Conservation (phyloP, 2,113 vertebrate genomes). For the Gulo gulo region DNA sequence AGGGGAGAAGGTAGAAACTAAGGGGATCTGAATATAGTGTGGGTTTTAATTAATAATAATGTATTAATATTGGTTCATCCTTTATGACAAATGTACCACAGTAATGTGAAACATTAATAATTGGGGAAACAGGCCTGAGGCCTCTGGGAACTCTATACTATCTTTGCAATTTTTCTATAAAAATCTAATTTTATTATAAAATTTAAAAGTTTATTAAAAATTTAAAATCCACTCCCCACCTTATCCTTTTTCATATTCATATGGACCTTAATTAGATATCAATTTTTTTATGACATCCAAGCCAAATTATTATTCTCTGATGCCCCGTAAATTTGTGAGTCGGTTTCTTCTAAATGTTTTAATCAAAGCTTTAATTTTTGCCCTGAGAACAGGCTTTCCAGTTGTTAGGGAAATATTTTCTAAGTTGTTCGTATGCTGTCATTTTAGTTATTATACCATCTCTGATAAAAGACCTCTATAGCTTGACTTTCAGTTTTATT, state of each 20-base stretch:
- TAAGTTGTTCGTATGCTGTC: conserved; percentile 23
- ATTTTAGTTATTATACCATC: neutral
- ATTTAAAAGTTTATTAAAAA: neutral
- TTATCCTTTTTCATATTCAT: conserved; percentile 10
- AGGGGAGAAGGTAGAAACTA: neutral
- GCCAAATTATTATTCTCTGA: neutral
- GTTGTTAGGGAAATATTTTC: conserved; percentile 37
- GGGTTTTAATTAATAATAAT: neutral
- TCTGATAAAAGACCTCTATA: conserved; percentile 19
- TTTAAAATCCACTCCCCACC: neutral
- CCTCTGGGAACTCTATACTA: neutral
- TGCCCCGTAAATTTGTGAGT: neutral
- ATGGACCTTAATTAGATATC: neutral
- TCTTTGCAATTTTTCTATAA: neutral
- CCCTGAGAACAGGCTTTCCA: conserved; percentile 1
- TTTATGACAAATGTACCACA: neutral
- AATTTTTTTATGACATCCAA: conserved; percentile 37
- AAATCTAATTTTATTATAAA: conserved; percentile 6
- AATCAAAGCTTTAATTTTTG: conserved; percentile 51
- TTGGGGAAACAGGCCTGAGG: neutral
- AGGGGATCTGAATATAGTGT: neutral
- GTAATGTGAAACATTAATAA: neutral
- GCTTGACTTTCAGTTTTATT: conserved; percentile 58
- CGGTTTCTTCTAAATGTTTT: conserved; percentile 27
- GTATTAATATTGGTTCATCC: neutral